phyloP scores from a whole-genome alignment of 2,888 invertebrate genomes.

The Frankliniella intonsa region DNA sequence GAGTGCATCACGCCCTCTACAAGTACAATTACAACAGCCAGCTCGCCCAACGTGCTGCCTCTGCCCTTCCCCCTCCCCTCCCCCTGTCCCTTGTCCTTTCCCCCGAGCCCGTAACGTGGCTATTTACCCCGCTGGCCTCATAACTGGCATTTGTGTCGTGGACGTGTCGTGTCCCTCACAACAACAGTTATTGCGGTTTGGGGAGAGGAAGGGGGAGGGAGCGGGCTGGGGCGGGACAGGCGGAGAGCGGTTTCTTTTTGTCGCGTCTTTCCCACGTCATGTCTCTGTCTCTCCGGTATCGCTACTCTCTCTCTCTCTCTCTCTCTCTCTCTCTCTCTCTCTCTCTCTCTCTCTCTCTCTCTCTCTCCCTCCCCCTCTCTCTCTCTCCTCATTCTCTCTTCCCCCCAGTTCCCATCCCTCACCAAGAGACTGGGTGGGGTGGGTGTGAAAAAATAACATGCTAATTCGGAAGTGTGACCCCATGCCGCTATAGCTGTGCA shows the following conservation, averaged over 20 bases:
- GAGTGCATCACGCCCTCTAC: too few relatives aligned
- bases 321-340: conserved; percentile 1
- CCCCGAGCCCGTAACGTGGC: neutral
- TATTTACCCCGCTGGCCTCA: conserved; percentile 7
- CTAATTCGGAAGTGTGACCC: neutral
- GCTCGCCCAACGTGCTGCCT: neutral
- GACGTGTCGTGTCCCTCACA: neutral
- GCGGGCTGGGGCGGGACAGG: neutral
- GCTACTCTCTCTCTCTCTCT: neutral
- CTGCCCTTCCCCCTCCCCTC: neutral
- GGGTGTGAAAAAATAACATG: neutral
- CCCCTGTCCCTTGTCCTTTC: too few relatives aligned
- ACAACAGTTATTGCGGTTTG: conserved; percentile 4
- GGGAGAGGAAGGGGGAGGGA: neutral
- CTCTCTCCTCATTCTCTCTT: neutral
- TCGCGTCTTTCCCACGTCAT: neutral
- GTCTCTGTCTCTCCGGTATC: neutral
- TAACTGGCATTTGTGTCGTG: conserved; percentile 20
- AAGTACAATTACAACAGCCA: too few relatives aligned
- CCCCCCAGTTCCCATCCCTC: too few relatives aligned
- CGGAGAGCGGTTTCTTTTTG: neutral
- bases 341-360: conserved; percentile 1
- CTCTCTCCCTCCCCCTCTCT: neutral
- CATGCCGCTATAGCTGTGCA: neutral
- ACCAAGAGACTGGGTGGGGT: too few relatives aligned